phyloP scores from a whole-genome alignment of 2,113 vertebrate genomes.

The Xenopus laevis region DNA sequence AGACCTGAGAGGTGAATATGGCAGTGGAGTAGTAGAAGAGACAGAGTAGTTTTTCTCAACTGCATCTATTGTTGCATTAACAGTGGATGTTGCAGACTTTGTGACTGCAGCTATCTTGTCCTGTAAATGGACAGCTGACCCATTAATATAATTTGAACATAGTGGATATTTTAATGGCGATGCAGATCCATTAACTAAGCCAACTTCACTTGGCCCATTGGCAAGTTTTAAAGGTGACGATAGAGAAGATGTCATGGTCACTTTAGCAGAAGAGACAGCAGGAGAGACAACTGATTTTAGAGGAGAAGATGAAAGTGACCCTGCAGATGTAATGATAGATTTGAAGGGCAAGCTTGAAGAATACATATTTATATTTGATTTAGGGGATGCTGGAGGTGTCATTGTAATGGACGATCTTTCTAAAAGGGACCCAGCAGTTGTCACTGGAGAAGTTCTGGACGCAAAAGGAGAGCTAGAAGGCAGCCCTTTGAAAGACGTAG shows the following conservation, averaged over 20 bases:
- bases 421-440: slow-evolving; percentile 78
- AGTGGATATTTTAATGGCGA: slow-evolving; percentile 88
- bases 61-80: slow-evolving; percentile 75
- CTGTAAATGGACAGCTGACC: slow-evolving; percentile 81
- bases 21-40: slow-evolving; percentile 73
- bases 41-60: slow-evolving; percentile 85
- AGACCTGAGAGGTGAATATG: slow-evolving; percentile 90
- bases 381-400: slow-evolving; percentile 93
- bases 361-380: slow-evolving; percentile 89
- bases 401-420: slow-evolving; percentile 91
- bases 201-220: slow-evolving; percentile 75
- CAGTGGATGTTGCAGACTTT: slow-evolving; percentile 74
- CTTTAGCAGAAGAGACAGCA: slow-evolving; percentile 74
- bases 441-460: slow-evolving; percentile 84
- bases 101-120: slow-evolving; percentile 84
- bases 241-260: slow-evolving; percentile 68
- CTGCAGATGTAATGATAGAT: slow-evolving; percentile 78
- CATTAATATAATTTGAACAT: slow-evolving; percentile 73
- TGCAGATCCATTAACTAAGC: slow-evolving; percentile 83
- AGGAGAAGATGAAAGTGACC: slow-evolving; percentile 77
- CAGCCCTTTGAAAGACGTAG: slow-evolving; percentile 81
- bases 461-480: slow-evolving; percentile 72
- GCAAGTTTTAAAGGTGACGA: slow-evolving; percentile 82
- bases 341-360: slow-evolving; percentile 88
- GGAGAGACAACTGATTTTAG: slow-evolving; percentile 82